A percentile compares a stretch with the other conserved stretches of the same genome.
These are phyloP conservation scores for Eilema depressum DNA, from an alignment of 2,888 invertebrate genomes.

Conservation along the genomic window DNA sequence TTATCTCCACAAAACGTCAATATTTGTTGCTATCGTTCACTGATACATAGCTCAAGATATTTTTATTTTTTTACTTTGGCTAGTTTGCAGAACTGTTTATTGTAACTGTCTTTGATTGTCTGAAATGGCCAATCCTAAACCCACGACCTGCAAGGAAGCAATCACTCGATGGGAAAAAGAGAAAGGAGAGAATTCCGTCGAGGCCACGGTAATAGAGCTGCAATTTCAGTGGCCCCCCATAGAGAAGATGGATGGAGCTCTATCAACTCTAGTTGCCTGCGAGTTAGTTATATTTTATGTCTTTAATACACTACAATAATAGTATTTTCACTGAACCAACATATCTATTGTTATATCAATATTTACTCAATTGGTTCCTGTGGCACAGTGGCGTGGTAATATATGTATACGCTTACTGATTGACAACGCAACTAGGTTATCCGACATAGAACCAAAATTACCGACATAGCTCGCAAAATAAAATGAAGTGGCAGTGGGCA, in stretches of 20 bases:
- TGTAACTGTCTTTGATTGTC: neutral
- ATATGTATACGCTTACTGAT: too few relatives aligned
- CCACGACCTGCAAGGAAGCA: slow-evolving; percentile 87
- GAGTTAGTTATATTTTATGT: slow-evolving; percentile 68
- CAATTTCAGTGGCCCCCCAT: slow-evolving; percentile 97
- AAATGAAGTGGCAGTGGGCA: too few relatives aligned
- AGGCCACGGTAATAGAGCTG: slow-evolving; percentile 92
- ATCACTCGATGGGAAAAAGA: slow-evolving; percentile 95
- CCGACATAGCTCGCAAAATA: too few relatives aligned
- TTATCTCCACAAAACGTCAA: neutral
- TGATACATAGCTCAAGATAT: neutral
- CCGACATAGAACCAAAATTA: too few relatives aligned
- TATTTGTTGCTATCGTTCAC: neutral
- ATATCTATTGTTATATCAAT: neutral
- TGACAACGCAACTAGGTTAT: too few relatives aligned
- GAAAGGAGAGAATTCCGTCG: slow-evolving; percentile 88
- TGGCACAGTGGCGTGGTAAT: neutral
- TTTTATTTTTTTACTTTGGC: neutral
- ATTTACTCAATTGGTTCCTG: neutral
- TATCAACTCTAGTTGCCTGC: slow-evolving; percentile 92
- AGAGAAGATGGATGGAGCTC: slow-evolving; percentile 96
- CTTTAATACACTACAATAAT: neutral
- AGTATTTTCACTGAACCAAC: neutral
- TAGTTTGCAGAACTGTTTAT: neutral
- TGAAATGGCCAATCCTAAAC: slow-evolving; percentile 32